Evolutionary conservation across 53 echinoderm and acorn worm species (phyloP).

Genomic region (Crossaster papposus): DNA sequence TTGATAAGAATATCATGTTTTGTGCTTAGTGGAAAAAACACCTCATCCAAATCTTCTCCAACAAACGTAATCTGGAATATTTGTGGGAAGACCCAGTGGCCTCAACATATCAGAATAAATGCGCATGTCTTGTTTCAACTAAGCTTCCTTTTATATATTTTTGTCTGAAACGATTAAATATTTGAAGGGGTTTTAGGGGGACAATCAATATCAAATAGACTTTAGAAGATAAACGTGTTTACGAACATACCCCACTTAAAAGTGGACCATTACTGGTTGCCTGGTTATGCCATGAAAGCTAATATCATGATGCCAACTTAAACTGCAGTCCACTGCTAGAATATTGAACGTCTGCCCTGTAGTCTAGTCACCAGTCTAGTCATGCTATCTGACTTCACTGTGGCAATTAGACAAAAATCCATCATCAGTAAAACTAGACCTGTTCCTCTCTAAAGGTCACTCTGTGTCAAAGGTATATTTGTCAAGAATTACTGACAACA

Average conservation of each 20-base stretch:
- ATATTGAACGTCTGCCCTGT: not conserved
- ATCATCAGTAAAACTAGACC: not conserved
- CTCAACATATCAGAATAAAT: not conserved
- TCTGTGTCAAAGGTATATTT: not conserved
- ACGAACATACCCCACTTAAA: constrained; percentile 25
- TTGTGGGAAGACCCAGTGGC: not conserved
- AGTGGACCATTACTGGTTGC: constrained; percentile 34
- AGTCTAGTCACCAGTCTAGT: constrained; percentile 3
- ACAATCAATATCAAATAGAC: constrained; percentile 33
- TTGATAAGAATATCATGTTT: constrained; percentile 6
- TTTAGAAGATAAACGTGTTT: constrained; percentile 33
- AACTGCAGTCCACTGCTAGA: not conserved
- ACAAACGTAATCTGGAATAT: not conserved
- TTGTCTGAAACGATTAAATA: not conserved
- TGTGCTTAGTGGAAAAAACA: not conserved
- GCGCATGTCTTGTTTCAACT: not conserved
- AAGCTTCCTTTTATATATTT: not conserved
- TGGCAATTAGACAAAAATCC: constrained; percentile 17
- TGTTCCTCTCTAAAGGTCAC: not conserved
- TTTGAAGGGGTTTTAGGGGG: constrained; percentile 4
- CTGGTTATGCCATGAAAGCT: constrained; percentile 1
- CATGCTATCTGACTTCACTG: not conserved
- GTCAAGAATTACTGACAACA: not conserved
- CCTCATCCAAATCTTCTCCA: no score
- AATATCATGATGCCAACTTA: constrained; percentile 24